Evolutionary conservation across 2,113 vertebrate genomes (phyloP), one percentile per base, ranked within the genome.

Genomic region (Coptodon rendalli): DNA sequence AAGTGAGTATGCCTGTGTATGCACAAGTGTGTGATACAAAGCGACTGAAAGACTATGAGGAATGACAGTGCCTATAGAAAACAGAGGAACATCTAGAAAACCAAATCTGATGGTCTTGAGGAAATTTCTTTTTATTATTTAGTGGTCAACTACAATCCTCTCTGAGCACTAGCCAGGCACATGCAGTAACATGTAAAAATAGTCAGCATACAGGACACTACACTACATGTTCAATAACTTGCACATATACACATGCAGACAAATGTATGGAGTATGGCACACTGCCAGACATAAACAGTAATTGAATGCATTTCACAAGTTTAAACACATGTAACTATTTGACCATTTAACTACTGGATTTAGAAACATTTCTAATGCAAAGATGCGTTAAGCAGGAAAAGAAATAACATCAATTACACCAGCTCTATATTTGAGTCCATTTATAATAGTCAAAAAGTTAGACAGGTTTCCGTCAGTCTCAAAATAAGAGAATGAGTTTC

Each of bases 1-100:
- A 56, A 80, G 36, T 63, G 83, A 85, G 61, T 80, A 24, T 45
- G 45, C 76, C 34, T 79, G 40, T 73, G 79, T 68, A 14, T 73
- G 78, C 27, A 16, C 85, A 24, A 63, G 86, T 38, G 66, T 89
- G 57, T 43, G 78, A 83, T 38, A 79, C 68, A 81, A 68, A 82
- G 84, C 80, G 53, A 48, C 8, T 14, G 54, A 81, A 48, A 22
- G 31, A 50, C 3, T 45, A 48, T 34, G 13, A 84, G 76, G 76
- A 48, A 48, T 50, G 29, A 52, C 17, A 31, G 56, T 45, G n/a
- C 27, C 29, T n/a, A 34, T 52, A 78, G 17, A 78, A 50, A 78
- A 12, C 48, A 52, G 14, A 31, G 17, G 6, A 31, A 8, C 45
- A 52, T 31, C 16, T 78, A 48, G 24, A 12, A 12, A 78, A 78